A percentile compares a stretch with the other conserved stretches of the same genome.
Conservation (phyloP, 2,113 vertebrate genomes). For the Casuarius casuarius region DNA sequence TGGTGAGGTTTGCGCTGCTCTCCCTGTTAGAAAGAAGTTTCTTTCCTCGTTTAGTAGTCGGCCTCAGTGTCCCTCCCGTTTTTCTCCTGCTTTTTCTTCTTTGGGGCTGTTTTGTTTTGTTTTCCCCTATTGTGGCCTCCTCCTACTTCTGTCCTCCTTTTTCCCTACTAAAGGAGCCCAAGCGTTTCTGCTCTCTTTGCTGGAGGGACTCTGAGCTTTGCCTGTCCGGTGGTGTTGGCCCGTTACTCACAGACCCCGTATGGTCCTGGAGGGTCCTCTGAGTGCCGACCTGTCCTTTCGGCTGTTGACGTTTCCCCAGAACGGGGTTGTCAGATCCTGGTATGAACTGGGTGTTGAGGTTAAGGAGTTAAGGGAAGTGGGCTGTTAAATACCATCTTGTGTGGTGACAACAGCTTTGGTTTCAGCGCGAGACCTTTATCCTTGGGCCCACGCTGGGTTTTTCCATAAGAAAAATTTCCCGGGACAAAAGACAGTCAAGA, state of each 20-base stretch:
- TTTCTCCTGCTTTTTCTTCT: neutral
- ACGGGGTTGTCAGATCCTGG: neutral
- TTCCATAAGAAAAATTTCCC: conserved; percentile 33
- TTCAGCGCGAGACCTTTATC: neutral
- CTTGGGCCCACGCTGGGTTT: conserved; percentile 29
- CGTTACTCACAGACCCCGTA: neutral
- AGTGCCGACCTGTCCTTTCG: neutral
- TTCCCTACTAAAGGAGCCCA: neutral
- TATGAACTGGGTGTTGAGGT: conserved; percentile 1
- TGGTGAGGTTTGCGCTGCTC: neutral
- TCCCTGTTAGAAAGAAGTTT: neutral
- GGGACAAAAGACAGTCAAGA: neutral
- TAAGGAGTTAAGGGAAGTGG: neutral
- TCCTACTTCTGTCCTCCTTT: neutral
- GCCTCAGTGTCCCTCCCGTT: neutral
- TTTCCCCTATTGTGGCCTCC: neutral
- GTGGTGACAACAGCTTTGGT: neutral
- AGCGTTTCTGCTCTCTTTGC: neutral
- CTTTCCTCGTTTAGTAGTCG: neutral
- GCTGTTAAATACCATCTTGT: neutral
- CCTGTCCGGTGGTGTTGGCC: neutral
- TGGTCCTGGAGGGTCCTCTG: neutral
- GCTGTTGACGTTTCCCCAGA: neutral
- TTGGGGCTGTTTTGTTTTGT: neutral
- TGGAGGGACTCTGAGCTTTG: neutral